phyloP scores from a whole-genome alignment of 2,797 vertebrate genomes.

The Emydoidea blandingii region DNA sequence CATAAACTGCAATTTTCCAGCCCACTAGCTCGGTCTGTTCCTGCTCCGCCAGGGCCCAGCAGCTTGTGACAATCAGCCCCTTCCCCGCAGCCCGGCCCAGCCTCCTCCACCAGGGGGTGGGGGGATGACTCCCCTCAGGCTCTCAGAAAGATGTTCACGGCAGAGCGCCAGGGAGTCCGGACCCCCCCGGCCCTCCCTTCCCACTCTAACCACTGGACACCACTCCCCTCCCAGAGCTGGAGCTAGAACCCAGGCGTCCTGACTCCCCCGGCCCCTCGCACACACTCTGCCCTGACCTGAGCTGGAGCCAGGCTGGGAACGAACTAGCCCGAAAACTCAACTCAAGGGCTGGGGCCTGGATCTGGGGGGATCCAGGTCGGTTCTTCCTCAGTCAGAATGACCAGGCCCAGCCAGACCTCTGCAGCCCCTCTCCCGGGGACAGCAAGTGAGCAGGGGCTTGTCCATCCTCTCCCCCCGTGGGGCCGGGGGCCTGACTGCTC shows the following conservation, averaged over 20 bases:
- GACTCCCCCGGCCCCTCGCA: too few species aligned
- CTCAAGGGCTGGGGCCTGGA: background rate
- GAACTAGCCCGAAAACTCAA: background rate
- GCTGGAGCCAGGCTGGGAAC: too few species aligned
- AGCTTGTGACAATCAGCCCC: background rate
- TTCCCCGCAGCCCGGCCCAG: background rate
- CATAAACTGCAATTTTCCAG: slow-evolving; percentile 7
- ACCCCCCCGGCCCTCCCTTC: too few species aligned
- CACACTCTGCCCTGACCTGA: too few species aligned
- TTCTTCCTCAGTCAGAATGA: background rate
- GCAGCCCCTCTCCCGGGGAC: background rate
- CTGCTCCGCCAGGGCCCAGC: background rate
- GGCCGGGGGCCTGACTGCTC: background rate
- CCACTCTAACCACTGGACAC: background rate
- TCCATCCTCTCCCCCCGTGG: background rate
- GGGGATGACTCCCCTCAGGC: background rate
- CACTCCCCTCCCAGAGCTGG: background rate
- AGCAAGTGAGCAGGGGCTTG: background rate
- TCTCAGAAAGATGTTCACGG: background rate
- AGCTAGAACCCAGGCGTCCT: background rate
- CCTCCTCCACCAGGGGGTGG: background rate
- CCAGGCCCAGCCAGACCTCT: background rate
- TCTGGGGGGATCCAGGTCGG: background rate
- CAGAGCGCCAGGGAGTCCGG: too few species aligned
- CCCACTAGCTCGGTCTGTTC: background rate